These are phyloP conservation scores for Gambusia yucatana DNA, from an alignment of 2,797 vertebrate species.

Conservation along the genomic window DNA sequence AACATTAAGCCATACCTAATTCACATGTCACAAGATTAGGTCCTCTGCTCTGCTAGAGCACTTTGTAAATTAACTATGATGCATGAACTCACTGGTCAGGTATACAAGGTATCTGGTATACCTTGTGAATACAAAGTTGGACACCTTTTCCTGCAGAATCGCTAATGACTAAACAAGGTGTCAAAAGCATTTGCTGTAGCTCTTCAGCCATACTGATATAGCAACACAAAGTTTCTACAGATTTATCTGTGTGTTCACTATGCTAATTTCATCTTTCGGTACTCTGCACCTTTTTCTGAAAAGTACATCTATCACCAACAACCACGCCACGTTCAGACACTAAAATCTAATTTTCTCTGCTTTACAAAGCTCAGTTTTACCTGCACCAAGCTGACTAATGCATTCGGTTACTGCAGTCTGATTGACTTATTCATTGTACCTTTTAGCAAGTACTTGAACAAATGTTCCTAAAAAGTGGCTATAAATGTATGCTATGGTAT, in stretches of 20 bases:
- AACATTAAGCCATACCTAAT: neutral
- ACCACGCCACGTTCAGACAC: neutral
- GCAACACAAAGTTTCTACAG: neutral
- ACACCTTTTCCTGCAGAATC: neutral
- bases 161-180: neutral
- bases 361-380: neutral
- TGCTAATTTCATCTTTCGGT: neutral
- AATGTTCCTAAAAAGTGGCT: neutral
- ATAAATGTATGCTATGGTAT: neutral
- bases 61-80: neutral
- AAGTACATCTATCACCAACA: neutral
- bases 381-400: neutral
- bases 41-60: neutral
- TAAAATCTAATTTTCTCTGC: neutral
- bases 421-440: neutral
- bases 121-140: neutral
- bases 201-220: neutral
- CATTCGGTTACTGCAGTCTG: neutral
- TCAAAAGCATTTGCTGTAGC: neutral
- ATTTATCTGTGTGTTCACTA: neutral
- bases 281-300: neutral
- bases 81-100: neutral
- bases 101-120: neutral
- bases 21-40: neutral
- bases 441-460: neutral